These are phyloP conservation scores for Bovichtus variegatus DNA, from an alignment of 2,797 vertebrate genomes.

Conservation along the genomic window DNA sequence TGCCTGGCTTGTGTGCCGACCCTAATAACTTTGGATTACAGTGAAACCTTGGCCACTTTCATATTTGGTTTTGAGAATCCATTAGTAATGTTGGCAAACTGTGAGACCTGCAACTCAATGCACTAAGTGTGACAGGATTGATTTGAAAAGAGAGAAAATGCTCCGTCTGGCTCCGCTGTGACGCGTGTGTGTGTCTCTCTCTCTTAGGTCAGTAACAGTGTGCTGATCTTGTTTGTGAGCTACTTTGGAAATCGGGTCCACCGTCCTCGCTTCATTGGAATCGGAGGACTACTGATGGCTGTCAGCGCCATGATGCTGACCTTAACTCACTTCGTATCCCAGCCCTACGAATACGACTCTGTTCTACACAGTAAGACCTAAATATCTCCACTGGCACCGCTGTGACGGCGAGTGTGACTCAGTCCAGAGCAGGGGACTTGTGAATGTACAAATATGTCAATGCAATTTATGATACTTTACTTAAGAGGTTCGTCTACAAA, in stretches of 20 bases:
- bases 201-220: constrained; percentile 91
- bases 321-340: constrained; percentile 94
- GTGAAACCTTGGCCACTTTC: background rate
- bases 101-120: background rate
- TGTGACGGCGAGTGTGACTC: constrained; percentile 26
- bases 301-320: constrained; percentile 91
- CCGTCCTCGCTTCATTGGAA: constrained; percentile 91
- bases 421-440: constrained; percentile 35
- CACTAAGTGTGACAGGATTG: background rate
- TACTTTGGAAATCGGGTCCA: constrained; percentile 95
- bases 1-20: background rate
- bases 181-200: constrained; percentile 12
- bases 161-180: background rate
- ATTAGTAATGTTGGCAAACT: background rate
- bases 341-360: constrained; percentile 84
- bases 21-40: background rate
- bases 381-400: constrained; percentile 6
- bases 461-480: constrained; percentile 45
- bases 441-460: constrained; percentile 54
- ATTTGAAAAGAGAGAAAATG: background rate
- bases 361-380: constrained; percentile 83
- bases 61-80: constrained; percentile 3
- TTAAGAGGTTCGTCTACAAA: background rate
- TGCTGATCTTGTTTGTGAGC: constrained; percentile 96
- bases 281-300: constrained; percentile 92